A percentile compares a stretch with the other conserved stretches of the same genome.
These are phyloP conservation scores for Neodiprion lecontei DNA, from an alignment of 1,140 invertebrate species.

Conservation along the genomic window DNA sequence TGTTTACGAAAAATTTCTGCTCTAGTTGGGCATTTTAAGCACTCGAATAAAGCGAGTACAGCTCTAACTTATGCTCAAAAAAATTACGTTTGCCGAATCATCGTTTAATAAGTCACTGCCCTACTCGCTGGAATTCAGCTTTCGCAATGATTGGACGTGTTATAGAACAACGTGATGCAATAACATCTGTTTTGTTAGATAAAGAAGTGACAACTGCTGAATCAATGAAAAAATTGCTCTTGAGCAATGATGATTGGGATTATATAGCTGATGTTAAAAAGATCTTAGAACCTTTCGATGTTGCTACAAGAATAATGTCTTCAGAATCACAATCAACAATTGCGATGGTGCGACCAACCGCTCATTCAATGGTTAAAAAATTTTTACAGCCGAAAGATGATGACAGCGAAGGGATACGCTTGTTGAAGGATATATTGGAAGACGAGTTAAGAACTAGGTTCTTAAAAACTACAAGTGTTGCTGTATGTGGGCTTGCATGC, in stretches of 20 bases:
- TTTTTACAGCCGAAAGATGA: background rate
- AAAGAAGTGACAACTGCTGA: too few relatives aligned
- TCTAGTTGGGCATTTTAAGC: conserved; percentile 21
- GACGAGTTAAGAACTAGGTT: too few relatives aligned
- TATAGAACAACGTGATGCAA: too few relatives aligned
- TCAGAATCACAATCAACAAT: conserved; percentile 18
- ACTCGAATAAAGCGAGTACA: conserved; percentile 10
- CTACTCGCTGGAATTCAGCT: conserved; percentile 17
- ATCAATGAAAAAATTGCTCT: too few relatives aligned
- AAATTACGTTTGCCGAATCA: conserved; percentile 9
- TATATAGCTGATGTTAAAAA: conserved; percentile 8
- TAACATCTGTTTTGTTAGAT: too few relatives aligned
- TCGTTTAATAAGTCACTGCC: conserved; percentile 11
- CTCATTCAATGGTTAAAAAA: conserved; percentile 11
- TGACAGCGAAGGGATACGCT: background rate
- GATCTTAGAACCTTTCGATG: conserved; percentile 20
- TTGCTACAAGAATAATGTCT: conserved; percentile 18
- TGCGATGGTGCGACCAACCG: conserved; percentile 22
- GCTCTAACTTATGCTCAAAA: conserved; percentile 6
- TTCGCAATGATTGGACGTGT: too few relatives aligned
- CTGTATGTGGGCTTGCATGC: too few relatives aligned
- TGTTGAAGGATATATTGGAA: conserved; percentile 12
- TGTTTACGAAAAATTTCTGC: background rate
- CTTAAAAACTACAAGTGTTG: too few relatives aligned
- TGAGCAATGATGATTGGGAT: background rate